Conservation (phyloP, 1,140 invertebrate species). For the Penaeus japonicus region DNA sequence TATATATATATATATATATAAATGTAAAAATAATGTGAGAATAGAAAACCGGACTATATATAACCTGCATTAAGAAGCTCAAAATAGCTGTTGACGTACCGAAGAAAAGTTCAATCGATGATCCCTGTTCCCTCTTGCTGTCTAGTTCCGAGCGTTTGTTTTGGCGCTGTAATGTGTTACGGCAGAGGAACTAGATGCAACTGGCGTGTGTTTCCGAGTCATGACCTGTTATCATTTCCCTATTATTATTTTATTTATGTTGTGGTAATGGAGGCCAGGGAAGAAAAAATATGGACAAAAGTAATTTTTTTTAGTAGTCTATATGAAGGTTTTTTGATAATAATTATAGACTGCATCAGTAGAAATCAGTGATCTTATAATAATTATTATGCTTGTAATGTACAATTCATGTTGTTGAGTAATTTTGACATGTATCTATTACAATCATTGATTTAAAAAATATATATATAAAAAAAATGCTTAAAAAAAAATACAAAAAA, state of each 20-base stretch:
- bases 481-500: too few relatives aligned
- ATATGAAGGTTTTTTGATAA: constrained; percentile 3
- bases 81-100: constrained; percentile 18
- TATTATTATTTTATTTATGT: not conserved
- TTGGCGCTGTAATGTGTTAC: not conserved
- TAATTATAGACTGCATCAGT: constrained; percentile 29
- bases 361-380: constrained; percentile 48
- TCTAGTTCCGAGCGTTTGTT: not conserved
- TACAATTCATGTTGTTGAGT: constrained; percentile 56
- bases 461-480: too few relatives aligned
- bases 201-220: too few relatives aligned
- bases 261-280: constrained; percentile 29
- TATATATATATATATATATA: too few relatives aligned
- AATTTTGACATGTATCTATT: constrained; percentile 46
- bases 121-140: constrained; percentile 14
- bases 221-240: too few relatives aligned
- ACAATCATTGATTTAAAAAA: constrained; percentile 14
- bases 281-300: not conserved
- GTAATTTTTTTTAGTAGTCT: not conserved
- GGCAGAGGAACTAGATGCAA: not conserved
- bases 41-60: not conserved
- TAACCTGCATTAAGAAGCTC: constrained; percentile 19
- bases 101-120: not conserved
- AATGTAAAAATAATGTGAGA: not conserved
- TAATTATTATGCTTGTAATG: constrained; percentile 54